Conservation (phyloP, 2,888 invertebrate genomes). For the Gerosis bhagava region DNA sequence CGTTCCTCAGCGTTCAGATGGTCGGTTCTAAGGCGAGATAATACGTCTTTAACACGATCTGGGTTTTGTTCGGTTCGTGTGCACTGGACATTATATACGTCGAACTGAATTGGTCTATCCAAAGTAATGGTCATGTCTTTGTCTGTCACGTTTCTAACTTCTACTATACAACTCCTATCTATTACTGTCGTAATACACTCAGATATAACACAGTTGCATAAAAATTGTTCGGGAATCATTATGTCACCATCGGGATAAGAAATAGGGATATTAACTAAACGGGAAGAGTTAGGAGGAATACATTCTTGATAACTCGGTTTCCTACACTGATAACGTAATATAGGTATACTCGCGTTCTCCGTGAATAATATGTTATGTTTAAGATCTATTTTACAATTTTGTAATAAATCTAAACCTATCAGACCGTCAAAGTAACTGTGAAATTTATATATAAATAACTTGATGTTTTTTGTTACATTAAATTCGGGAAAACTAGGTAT, state of each 20-base stretch:
- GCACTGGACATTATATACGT: conserved; percentile 33
- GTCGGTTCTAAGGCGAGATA: conserved; percentile 38
- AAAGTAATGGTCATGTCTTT: conserved; percentile 35
- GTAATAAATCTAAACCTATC: conserved; percentile 33
- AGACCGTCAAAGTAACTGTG: conserved; percentile 23
- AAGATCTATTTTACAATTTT: conserved; percentile 32
- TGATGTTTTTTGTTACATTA: conserved; percentile 15
- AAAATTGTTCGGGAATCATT: conserved; percentile 7
- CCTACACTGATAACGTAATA: conserved; percentile 16
- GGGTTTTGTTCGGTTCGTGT: conserved; percentile 10
- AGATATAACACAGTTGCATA: conserved; percentile 9
- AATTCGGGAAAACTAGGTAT: conserved; percentile 35
- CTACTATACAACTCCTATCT: conserved; percentile 10
- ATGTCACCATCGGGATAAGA: conserved; percentile 10
- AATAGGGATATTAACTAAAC: conserved; percentile 9
- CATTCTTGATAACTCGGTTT: background rate
- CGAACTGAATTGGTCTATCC: conserved; percentile 30
- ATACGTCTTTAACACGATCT: conserved; percentile 24
- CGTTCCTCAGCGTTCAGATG: conserved; percentile 41
- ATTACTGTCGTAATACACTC: conserved; percentile 22
- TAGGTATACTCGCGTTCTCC: conserved; percentile 19
- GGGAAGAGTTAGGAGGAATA: conserved; percentile 4
- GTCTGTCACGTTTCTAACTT: conserved; percentile 12
- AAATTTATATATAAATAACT: conserved; percentile 17
- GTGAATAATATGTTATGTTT: conserved; percentile 30